Base-by-base conservation (phyloP, 2,113 vertebrate genomes). In the Pterophyllum scalare region DNA sequence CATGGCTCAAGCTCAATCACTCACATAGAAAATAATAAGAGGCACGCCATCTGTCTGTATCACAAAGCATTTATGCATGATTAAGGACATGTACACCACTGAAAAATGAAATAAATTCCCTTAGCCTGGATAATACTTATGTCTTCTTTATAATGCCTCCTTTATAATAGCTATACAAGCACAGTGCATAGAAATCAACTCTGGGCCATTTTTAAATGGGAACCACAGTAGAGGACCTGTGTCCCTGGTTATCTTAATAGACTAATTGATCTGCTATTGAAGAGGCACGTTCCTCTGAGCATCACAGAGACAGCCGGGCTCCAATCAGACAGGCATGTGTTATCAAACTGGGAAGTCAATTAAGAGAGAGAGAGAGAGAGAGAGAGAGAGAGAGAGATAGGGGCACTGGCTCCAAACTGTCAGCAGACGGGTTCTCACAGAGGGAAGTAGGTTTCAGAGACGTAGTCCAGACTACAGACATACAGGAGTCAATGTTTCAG, bases 321-420 rank as follows among this genome's bases (percentile, higher is more conserved):
- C 94, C 93, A 88, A 95, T 95, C 94, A 94, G 94, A 94, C 94
- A 93, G 94, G 84, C 92, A 91, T 88, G 90, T 93, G 94, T 94
- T 96, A 95, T 96, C 94, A 95, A 95, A 95, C 92, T 93, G 92
- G 93, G 93, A 91, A 95, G 95, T 96, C 94, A 95, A 95, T 95
- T 95, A 96, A 93, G 84, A 92, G 88, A 89, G 91, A 91, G 86
- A 70, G 85, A 58, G 70, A 86, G 77, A 83, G 60, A 67, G 79
- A 84, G 77, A 80, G 70, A 79, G 86, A 67, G 59, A 74, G 28
- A 81, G 58, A 80, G 74, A 79, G 86, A 76, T 54, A 79, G 33
- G 89, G 75, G 88, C 38, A 86, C 89, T 89, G 94, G 93, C 94
- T 95, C 95, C 94, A 94, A 87, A 90, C 83, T 93, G 92, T 93